Conservation (phyloP, 2,113 vertebrate species). For the Aplodontia rufa region DNA sequence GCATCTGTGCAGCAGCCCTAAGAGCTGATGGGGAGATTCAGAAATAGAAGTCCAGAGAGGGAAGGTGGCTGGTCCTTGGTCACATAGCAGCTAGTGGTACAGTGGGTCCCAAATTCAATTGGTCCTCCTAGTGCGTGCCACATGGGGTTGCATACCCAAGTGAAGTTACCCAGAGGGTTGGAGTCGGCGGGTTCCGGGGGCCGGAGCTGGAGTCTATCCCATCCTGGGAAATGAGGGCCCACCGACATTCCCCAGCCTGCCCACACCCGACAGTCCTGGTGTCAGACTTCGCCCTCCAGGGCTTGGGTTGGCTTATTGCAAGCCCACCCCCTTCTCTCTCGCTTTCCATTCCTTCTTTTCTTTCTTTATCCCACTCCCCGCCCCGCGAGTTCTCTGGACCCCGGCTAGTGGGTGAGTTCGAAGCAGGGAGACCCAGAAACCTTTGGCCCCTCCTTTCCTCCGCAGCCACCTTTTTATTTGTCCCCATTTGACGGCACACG, state of each 20-base stretch:
- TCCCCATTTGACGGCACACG: neutral
- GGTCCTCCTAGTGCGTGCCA: fast-evolving
- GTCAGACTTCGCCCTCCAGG: neutral
- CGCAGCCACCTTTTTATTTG: neutral
- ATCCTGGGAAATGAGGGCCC: neutral
- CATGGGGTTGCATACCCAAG: neutral
- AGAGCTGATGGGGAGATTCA: neutral
- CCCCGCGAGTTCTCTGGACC: neutral
- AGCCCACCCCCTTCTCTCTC: neutral
- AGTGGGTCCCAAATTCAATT: neutral
- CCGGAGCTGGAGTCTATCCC: neutral
- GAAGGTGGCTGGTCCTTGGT: neutral
- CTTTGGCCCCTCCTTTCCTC: neutral
- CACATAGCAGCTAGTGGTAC: neutral
- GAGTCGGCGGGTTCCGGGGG: neutral
- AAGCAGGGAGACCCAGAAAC: neutral
- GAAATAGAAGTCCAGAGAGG: neutral
- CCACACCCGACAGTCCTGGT: neutral
- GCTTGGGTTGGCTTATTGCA: neutral
- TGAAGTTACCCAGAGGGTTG: too few species aligned
- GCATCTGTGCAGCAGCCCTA: neutral
- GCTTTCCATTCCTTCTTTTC: neutral
- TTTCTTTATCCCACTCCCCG: neutral
- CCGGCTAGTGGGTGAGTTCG: neutral
- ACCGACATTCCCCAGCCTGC: neutral